A percentile compares a stretch with the other conserved stretches of the same genome.
These are phyloP conservation scores for Habropoda laboriosa DNA, from an alignment of 1,140 invertebrate genomes.

Conservation along the genomic window DNA sequence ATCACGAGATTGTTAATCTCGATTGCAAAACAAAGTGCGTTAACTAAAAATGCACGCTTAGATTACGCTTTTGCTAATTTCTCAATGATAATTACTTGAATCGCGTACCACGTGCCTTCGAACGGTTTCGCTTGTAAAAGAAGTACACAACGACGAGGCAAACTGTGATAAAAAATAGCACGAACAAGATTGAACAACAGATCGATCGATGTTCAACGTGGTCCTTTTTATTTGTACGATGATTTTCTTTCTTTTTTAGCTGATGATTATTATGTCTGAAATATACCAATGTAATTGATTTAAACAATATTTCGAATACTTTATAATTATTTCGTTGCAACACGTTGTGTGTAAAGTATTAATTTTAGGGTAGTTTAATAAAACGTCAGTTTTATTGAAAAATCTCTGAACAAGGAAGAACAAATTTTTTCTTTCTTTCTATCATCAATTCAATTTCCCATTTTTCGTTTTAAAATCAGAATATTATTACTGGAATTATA, in stretches of 20 bases:
- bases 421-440: too few relatives aligned
- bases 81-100: constrained; percentile 47
- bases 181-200: neutral
- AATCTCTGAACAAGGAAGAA: too few relatives aligned
- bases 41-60: neutral
- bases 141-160: neutral
- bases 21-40: neutral
- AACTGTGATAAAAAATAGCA: constrained; percentile 1
- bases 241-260: constrained; percentile 15
- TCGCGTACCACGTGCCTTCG: constrained; percentile 37
- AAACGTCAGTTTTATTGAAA: too few relatives aligned
- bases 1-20: neutral
- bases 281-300: neutral
- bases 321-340: neutral
- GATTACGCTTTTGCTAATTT: neutral
- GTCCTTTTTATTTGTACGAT: neutral
- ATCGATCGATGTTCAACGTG: neutral
- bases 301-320: neutral
- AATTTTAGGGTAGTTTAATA: too few relatives aligned
- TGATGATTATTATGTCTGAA: neutral
- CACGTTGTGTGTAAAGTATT: too few relatives aligned
- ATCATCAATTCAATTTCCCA: too few relatives aligned
- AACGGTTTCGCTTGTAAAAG: neutral
- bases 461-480: too few relatives aligned
- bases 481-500: too few relatives aligned